Base-by-base conservation (phyloP, 2,113 vertebrate species). In the Genyomyrus donnyi region DNA sequence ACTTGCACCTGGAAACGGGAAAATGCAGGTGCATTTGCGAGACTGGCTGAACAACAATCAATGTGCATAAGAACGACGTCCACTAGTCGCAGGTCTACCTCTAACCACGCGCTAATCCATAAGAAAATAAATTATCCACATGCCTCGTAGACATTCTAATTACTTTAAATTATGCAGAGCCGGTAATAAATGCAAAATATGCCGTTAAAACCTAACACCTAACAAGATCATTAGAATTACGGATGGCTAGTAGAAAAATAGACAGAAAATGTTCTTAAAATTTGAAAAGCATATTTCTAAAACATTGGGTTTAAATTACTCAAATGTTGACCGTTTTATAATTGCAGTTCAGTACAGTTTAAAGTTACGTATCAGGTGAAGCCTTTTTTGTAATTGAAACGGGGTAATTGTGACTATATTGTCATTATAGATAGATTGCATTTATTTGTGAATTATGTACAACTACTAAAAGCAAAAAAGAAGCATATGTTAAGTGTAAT, bases 1-100 rank as follows among this genome's bases (percentile, higher is more conserved):
- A 91, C 93, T 90, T 77, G 91, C 93, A 93, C 93, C 91, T 94
- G 93, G 92, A 39, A 85, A 88, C 80, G 85, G 91, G 90, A 92
- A 89, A 80, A 39, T 80, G 35, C 74, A 80, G 74, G 74, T 80
- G 74, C 74, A 80, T 19, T 42, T 80, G 35, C 35, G 74, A 27
- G 35, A 1, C 74, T 19, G 31, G 17, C 31, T 39, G 13, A 19
- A 80, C 31, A 27, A 39, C 35, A 42, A 8, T 80, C 74, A 11
- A 39, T 15, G 74, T 19, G 35, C 5, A 19, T 42, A 80, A 80
- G 62, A 39, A 42, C 31, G 31, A 39, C 35, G 13, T 80, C 31
- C 66, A 5, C 35, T 2, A 77, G 70, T 4, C 35, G 6, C 62
- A 70, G 27, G n/a, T 11, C 27, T 39, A 27, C 35, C 35, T 39